A percentile compares a stretch with the other conserved stretches of the same genome.
Evolutionary conservation across 1,140 invertebrate species (phyloP).

Genomic region (Neotoxoptera formosana): DNA sequence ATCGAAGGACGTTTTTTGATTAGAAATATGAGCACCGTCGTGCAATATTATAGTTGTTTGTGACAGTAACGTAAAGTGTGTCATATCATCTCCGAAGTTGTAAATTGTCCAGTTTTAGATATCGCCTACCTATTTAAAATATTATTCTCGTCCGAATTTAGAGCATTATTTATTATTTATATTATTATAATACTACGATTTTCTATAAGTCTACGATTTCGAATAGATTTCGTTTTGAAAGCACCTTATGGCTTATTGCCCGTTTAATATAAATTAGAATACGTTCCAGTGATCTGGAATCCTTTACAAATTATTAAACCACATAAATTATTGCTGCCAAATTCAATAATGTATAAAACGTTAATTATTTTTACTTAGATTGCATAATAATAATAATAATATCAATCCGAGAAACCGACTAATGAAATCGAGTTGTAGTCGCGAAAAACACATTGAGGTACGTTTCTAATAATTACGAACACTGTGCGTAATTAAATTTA

Average conservation of each 20-base stretch:
- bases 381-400: background rate
- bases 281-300: background rate
- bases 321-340: background rate
- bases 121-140: background rate
- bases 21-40: background rate
- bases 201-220: too few relatives aligned
- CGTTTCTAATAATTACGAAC: background rate
- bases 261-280: slow-evolving; percentile 22
- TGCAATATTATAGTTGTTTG: background rate
- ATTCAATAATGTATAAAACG: background rate
- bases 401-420: background rate
- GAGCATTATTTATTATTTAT: background rate
- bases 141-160: background rate
- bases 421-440: background rate
- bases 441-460: background rate
- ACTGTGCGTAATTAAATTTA: background rate
- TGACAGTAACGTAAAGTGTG: too few relatives aligned
- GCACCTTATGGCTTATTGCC: background rate
- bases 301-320: background rate
- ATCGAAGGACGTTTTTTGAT: background rate
- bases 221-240: background rate
- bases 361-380: background rate
- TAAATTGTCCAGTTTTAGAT: too few relatives aligned
- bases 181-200: background rate
- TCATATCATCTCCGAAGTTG: too few relatives aligned